Evolutionary conservation across 1,140 invertebrate genomes (phyloP).

Genomic region (Papilio machaon): DNA sequence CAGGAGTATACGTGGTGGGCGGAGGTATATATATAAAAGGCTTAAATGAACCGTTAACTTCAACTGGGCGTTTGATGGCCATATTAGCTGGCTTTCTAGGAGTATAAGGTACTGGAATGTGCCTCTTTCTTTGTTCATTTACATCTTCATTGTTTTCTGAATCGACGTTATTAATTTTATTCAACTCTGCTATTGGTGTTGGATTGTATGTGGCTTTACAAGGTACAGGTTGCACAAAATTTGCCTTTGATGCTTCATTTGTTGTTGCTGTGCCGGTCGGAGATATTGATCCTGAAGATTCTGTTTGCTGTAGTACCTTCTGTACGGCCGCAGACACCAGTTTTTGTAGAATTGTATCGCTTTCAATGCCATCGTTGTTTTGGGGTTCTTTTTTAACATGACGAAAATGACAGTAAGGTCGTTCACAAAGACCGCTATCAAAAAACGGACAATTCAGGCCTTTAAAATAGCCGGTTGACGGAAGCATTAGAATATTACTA

Average conservation of each 20-base stretch:
- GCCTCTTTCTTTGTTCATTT: constrained; percentile 68
- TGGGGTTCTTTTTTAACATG: constrained; percentile 86
- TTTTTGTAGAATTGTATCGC: constrained; percentile 76
- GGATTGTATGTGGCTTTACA: constrained; percentile 77
- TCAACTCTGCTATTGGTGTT: constrained; percentile 80
- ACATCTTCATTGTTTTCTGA: constrained; percentile 60
- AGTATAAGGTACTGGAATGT: constrained; percentile 81
- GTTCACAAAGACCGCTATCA: constrained; percentile 88
- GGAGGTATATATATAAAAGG: constrained; percentile 71
- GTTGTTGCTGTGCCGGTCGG: constrained; percentile 40
- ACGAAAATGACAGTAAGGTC: constrained; percentile 94
- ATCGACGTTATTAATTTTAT: constrained; percentile 70
- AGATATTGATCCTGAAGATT: constrained; percentile 47
- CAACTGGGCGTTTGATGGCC: constrained; percentile 66
- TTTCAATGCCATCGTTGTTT: constrained; percentile 71
- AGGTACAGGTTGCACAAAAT: constrained; percentile 40
- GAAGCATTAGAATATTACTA: constrained; percentile 85
- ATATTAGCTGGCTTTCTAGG: constrained; percentile 73
- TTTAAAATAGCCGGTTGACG: constrained; percentile 93
- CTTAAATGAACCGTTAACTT: constrained; percentile 65
- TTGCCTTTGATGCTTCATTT: constrained; percentile 39
- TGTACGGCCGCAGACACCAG: constrained; percentile 78
- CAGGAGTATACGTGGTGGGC: constrained; percentile 73
- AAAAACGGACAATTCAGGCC: constrained; percentile 92
- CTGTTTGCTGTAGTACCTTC: constrained; percentile 76